Percentiles rank a stretch among this genome's conserved stretches.
Evolutionary conservation across 1,140 invertebrate species (phyloP).

Genomic region (Mamestra configurata): DNA sequence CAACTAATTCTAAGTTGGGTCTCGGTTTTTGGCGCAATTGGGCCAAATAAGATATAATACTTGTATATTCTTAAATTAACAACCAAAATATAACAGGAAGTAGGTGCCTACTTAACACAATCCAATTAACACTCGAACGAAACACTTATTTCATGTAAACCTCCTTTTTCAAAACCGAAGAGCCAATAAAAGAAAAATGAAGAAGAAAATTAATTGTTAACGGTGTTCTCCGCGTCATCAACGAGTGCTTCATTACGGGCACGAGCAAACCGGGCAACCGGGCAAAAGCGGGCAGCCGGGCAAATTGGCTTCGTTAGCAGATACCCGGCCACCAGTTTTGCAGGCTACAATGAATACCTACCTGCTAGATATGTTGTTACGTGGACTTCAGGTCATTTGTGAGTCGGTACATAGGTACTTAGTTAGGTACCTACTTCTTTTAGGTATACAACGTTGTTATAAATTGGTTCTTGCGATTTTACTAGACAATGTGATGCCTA

Average conservation of each 20-base stretch:
- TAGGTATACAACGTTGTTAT: not conserved
- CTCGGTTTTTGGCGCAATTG: too few relatives aligned
- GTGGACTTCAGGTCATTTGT: constrained; percentile 4
- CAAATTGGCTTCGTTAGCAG: constrained; percentile 69
- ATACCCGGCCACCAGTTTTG: constrained; percentile 41
- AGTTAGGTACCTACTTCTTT: not conserved
- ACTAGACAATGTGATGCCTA: too few relatives aligned
- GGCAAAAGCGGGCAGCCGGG: constrained; percentile 42
- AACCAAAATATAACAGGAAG: too few relatives aligned
- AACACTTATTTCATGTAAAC: constrained; percentile 13
- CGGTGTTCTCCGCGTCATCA: constrained; percentile 32
- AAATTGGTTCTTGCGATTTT: too few relatives aligned
- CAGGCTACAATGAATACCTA: constrained; percentile 8
- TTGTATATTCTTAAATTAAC: too few relatives aligned
- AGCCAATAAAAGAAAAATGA: constrained; percentile 52
- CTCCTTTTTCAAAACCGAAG: constrained; percentile 41
- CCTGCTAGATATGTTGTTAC: constrained; percentile 6
- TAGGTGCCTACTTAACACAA: not conserved
- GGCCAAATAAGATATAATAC: too few relatives aligned
- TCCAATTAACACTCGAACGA: constrained; percentile 13
- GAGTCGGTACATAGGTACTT: not conserved
- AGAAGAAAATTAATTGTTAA: constrained; percentile 61
- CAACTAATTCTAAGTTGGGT: too few relatives aligned
- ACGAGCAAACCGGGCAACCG: constrained; percentile 55
- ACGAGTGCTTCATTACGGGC: constrained; percentile 59